A percentile compares a stretch with the other conserved stretches of the same genome.
Evolutionary conservation across 2,113 vertebrate genomes (phyloP).

Genomic region (Stigmatopora argus): DNA sequence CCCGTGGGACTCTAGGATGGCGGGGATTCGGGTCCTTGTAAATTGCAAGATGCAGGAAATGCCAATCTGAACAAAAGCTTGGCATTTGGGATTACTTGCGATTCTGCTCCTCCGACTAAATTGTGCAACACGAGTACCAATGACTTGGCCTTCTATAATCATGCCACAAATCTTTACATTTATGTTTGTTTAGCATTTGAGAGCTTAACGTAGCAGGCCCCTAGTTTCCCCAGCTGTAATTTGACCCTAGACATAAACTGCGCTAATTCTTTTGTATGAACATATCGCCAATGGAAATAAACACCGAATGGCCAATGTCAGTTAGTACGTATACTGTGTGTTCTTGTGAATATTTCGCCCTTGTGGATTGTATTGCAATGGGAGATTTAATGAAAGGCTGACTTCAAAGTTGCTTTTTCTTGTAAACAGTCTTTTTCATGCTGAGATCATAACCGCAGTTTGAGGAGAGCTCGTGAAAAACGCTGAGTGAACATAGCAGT

Average conservation of each 20-base stretch:
- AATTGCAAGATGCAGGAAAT: not conserved
- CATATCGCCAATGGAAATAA: not conserved
- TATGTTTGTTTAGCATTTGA: not conserved
- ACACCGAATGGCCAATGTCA: not conserved
- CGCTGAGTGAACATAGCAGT: slow-evolving; percentile 12
- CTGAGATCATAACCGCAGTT: slow-evolving; percentile 1
- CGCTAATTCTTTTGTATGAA: not conserved
- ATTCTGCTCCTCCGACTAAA: not conserved
- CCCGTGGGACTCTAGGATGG: not conserved
- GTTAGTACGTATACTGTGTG: not conserved
- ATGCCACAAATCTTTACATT: not conserved
- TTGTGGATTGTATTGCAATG: slow-evolving; percentile 15
- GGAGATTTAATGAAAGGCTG: slow-evolving; percentile 12
- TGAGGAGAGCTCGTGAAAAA: slow-evolving; percentile 2
- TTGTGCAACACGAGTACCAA: not conserved
- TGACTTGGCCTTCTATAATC: not conserved
- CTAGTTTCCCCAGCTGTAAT: not conserved
- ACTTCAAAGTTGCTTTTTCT: slow-evolving; percentile 20
- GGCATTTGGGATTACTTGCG: too few relatives aligned
- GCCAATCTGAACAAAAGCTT: slow-evolving; percentile 1
- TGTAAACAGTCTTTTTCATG: slow-evolving; percentile 12
- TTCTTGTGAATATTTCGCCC: not conserved
- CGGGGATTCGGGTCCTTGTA: not conserved
- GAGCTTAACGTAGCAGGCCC: not conserved
- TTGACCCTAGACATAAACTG: not conserved